phyloP scores from a whole-genome alignment of 2,113 vertebrate genomes.

The Potamarius usumacintae region DNA sequence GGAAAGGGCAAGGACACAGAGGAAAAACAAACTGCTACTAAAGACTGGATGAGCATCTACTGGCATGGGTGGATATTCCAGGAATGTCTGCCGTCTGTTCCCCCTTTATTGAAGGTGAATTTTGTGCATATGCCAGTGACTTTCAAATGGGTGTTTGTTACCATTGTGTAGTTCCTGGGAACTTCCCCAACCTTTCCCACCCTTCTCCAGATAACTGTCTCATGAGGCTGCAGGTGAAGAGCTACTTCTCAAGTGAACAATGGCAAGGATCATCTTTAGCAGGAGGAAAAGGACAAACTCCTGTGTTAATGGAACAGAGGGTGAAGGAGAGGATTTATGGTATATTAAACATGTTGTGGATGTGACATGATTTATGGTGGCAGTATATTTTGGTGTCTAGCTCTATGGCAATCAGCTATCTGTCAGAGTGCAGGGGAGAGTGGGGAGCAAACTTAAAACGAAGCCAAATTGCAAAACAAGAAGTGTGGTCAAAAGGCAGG shows the following conservation, averaged over 20 bases:
- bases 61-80: slow-evolving; percentile 59
- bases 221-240: slow-evolving; percentile 18
- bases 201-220: slow-evolving; percentile 27
- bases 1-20: slow-evolving; percentile 40
- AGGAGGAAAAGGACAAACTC: slow-evolving; percentile 18
- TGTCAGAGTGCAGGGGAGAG: no score
- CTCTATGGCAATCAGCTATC: background rate
- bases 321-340: background rate
- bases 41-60: slow-evolving; percentile 47
- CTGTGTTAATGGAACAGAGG: background rate
- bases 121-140: slow-evolving; percentile 49
- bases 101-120: slow-evolving; percentile 60
- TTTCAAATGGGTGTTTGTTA: slow-evolving; percentile 51
- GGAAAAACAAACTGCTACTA: slow-evolving; percentile 48
- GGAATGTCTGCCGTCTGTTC: slow-evolving; percentile 71
- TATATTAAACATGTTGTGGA: slow-evolving; percentile 1
- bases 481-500: no score
- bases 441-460: no score
- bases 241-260: background rate
- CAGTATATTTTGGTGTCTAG: background rate
- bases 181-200: slow-evolving; percentile 42
- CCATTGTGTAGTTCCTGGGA: slow-evolving; percentile 53
- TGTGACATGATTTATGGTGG: background rate
- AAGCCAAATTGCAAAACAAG: no score
- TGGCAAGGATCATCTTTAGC: slow-evolving; percentile 17